Percentiles rank a stretch among this genome's conserved stretches.
These are phyloP conservation scores for Troides helena DNA, from an alignment of 2,888 invertebrate species.

Conservation along the genomic window DNA sequence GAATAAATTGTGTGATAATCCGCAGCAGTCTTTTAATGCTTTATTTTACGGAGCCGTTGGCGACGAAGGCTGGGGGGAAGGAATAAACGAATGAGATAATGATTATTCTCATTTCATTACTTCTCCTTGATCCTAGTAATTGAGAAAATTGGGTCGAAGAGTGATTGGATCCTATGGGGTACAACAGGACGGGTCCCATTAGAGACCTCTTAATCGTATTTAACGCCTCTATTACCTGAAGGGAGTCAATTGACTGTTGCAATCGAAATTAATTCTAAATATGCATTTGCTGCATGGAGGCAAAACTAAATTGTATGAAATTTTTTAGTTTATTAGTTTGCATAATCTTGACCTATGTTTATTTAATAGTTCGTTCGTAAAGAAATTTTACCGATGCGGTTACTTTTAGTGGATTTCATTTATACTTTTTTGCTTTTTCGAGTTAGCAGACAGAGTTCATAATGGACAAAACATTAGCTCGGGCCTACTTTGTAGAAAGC, in stretches of 20 bases:
- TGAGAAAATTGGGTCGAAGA: constrained; percentile 75
- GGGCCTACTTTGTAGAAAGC: constrained; percentile 68
- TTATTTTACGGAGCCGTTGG: constrained; percentile 61
- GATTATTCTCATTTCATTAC: constrained; percentile 79
- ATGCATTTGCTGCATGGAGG: background rate
- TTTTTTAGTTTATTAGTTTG: background rate
- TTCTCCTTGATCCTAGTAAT: constrained; percentile 76
- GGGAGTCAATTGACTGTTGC: constrained; percentile 66
- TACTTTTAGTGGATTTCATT: constrained; percentile 53
- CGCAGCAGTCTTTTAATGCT: constrained; percentile 75
- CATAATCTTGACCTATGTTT: background rate
- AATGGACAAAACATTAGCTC: constrained; percentile 74
- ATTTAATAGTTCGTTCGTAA: constrained; percentile 31
- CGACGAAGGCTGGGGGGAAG: constrained; percentile 57
- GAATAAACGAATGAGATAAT: constrained; percentile 75
- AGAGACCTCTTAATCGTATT: constrained; percentile 73
- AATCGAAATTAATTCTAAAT: constrained; percentile 41
- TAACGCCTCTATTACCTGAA: constrained; percentile 74
- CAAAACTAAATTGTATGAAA: background rate
- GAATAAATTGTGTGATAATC: constrained; percentile 80
- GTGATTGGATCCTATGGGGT: constrained; percentile 67
- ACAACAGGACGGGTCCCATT: constrained; percentile 65
- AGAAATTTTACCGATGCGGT: constrained; percentile 42
- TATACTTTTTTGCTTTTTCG: constrained; percentile 58
- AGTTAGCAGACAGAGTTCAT: constrained; percentile 53